Evolutionary conservation across 2,113 vertebrate species (phyloP).

Genomic region (Engraulis encrasicolus): DNA sequence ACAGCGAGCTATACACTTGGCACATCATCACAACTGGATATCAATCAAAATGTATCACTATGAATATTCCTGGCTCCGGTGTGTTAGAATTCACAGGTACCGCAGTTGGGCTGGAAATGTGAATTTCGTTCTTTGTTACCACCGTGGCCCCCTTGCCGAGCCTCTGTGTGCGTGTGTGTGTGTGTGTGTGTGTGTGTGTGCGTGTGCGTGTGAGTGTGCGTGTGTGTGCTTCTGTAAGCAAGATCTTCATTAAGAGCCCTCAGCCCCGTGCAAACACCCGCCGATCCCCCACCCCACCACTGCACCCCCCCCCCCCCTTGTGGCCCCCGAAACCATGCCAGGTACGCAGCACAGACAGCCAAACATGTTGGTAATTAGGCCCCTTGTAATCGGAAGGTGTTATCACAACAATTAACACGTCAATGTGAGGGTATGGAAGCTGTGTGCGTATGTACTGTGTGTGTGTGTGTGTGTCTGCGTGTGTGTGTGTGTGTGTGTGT

Average conservation of each 20-base stretch:
- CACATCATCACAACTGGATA: slow-evolving; percentile 68
- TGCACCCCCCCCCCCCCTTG: slow-evolving; percentile 12
- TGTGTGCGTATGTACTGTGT: slow-evolving; percentile 47
- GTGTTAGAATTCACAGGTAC: slow-evolving; percentile 78
- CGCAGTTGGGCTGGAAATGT: slow-evolving; percentile 61
- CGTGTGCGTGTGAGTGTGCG: no score
- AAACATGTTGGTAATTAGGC: slow-evolving; percentile 63
- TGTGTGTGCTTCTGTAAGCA: slow-evolving; percentile 57
- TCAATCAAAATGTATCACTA: slow-evolving; percentile 79
- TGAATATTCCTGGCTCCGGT: slow-evolving; percentile 68
- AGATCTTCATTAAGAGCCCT: slow-evolving; percentile 63
- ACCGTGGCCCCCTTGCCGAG: slow-evolving; percentile 60
- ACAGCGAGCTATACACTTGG: slow-evolving; percentile 36
- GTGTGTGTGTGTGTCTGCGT: no score
- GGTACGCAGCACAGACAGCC: slow-evolving; percentile 55
- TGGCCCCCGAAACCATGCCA: slow-evolving; percentile 50
- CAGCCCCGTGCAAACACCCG: slow-evolving; percentile 46
- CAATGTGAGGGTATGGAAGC: slow-evolving; percentile 44
- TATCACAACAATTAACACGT: slow-evolving; percentile 65
- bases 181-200: slow-evolving; percentile 55
- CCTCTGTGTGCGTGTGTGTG: slow-evolving; percentile 53
- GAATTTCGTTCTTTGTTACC: slow-evolving; percentile 71
- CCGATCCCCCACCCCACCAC: no score
- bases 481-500: no score
- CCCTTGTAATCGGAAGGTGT: slow-evolving; percentile 58